Conservation (phyloP, 2,888 invertebrate genomes). For the Magallana nippona region DNA sequence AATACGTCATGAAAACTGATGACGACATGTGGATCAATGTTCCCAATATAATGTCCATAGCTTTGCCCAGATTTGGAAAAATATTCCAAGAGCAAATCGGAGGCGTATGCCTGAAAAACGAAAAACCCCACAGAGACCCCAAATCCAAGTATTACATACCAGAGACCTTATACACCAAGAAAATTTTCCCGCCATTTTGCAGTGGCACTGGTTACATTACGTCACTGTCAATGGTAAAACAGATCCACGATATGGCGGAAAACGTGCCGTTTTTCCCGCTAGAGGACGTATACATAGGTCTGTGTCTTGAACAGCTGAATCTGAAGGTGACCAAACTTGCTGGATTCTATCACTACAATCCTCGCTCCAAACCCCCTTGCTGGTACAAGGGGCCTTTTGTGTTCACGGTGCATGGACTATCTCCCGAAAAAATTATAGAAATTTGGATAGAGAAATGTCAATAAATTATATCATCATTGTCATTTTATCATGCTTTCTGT, state of each 20-base stretch:
- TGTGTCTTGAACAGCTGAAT: slow-evolving; percentile 35
- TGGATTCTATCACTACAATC: slow-evolving; percentile 22
- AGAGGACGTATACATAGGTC: slow-evolving; percentile 45
- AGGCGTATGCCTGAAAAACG: not conserved
- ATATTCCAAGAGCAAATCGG: slow-evolving; percentile 19
- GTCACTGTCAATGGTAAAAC: slow-evolving; percentile 1
- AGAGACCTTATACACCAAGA: not conserved
- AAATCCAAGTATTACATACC: slow-evolving; percentile 43
- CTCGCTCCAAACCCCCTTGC: not conserved
- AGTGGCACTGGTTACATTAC: slow-evolving; percentile 44
- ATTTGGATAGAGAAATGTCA: not conserved
- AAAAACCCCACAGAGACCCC: not conserved
- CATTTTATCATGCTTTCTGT: too few relatives aligned
- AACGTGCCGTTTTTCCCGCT: slow-evolving; percentile 42
- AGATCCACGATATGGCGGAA: slow-evolving; percentile 29
- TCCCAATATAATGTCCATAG: slow-evolving; percentile 1
- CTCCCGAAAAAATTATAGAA: not conserved
- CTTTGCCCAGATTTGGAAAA: not conserved
- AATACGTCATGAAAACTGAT: slow-evolving; percentile 46
- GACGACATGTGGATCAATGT: slow-evolving; percentile 47
- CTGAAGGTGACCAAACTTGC: not conserved
- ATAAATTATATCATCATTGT: too few relatives aligned
- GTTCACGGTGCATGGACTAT: slow-evolving; percentile 7
- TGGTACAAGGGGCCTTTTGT: slow-evolving; percentile 1
- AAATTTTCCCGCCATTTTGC: slow-evolving; percentile 42